Percentiles rank a stretch among this genome's conserved stretches.
phyloP scores from a whole-genome alignment of 1,140 invertebrate species.

The Pristionchus pacificus region DNA sequence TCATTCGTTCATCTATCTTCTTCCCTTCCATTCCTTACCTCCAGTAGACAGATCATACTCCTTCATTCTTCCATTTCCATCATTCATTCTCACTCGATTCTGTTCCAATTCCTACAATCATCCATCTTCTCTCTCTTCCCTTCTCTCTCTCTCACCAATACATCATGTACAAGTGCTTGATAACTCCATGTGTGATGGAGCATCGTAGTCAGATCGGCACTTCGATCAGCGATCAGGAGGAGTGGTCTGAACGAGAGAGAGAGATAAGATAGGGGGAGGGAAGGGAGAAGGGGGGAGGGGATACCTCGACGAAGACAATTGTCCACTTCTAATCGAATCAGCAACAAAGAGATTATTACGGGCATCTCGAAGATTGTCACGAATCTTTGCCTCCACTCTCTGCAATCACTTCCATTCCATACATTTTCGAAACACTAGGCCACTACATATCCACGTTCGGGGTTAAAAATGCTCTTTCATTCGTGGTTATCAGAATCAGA shows the following conservation, averaged over 20 bases:
- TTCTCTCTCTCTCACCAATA: constrained; percentile 31
- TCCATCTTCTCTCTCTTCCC: not conserved
- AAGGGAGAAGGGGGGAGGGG: not conserved
- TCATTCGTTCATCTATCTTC: constrained; percentile 65
- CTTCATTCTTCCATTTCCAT: constrained; percentile 68
- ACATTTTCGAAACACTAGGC: too few species aligned
- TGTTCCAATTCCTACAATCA: constrained; percentile 70
- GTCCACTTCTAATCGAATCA: constrained; percentile 53
- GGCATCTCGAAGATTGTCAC: constrained; percentile 92
- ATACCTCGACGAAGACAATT: constrained; percentile 40
- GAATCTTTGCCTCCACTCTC: constrained; percentile 91
- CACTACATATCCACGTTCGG: too few species aligned
- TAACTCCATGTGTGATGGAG: constrained; percentile 99
- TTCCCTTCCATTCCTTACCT: constrained; percentile 84
- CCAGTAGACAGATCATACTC: constrained; percentile 82
- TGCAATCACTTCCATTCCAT: constrained; percentile 21
- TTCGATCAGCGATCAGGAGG: constrained; percentile 81
- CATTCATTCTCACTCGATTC: constrained; percentile 79
- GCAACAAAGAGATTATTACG: constrained; percentile 91
- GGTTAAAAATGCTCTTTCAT: too few species aligned
- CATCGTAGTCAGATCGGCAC: constrained; percentile 92
- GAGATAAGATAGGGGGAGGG: not conserved
- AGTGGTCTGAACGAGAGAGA: constrained; percentile 37
- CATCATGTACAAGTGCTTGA: constrained; percentile 80
- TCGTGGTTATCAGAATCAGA: too few species aligned